Evolutionary conservation across 2,888 invertebrate species (phyloP).

Genomic region (Cinara cedri): DNA sequence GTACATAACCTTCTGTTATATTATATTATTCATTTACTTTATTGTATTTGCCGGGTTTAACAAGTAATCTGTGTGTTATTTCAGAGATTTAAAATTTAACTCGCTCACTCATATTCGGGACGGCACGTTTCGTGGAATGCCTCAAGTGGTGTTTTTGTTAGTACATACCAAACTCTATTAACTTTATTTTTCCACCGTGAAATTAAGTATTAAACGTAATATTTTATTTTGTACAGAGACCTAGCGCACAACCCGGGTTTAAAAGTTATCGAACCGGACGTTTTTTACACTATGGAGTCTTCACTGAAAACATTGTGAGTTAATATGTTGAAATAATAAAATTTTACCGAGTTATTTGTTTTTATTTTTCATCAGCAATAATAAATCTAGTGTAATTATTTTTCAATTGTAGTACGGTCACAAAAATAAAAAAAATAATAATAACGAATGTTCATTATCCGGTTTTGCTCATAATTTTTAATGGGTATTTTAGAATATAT

Average conservation of each 20-base stretch:
- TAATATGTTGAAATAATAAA: neutral
- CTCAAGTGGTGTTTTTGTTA: constrained; percentile 60
- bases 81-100: constrained; percentile 61
- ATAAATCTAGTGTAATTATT: too few species aligned
- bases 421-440: too few species aligned
- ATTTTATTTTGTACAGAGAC: constrained; percentile 59
- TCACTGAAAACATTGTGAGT: constrained; percentile 61
- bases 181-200: neutral
- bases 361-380: too few species aligned
- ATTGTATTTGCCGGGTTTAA: neutral
- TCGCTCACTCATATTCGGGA: constrained; percentile 60
- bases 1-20: constrained; percentile 53
- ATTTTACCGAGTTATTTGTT: too few species aligned
- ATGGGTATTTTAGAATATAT: too few species aligned
- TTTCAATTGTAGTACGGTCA: too few species aligned
- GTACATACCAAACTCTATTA: constrained; percentile 57
- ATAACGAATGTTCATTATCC: too few species aligned
- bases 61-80: constrained; percentile 48
- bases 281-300: constrained; percentile 60
- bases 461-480: too few species aligned
- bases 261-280: constrained; percentile 60
- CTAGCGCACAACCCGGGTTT: constrained; percentile 60
- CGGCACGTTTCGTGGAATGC: constrained; percentile 61
- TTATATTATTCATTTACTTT: constrained; percentile 50
- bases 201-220: neutral